These are phyloP conservation scores for Chloropsis hardwickii DNA, from an alignment of 2,113 vertebrate genomes.

Conservation along the genomic window DNA sequence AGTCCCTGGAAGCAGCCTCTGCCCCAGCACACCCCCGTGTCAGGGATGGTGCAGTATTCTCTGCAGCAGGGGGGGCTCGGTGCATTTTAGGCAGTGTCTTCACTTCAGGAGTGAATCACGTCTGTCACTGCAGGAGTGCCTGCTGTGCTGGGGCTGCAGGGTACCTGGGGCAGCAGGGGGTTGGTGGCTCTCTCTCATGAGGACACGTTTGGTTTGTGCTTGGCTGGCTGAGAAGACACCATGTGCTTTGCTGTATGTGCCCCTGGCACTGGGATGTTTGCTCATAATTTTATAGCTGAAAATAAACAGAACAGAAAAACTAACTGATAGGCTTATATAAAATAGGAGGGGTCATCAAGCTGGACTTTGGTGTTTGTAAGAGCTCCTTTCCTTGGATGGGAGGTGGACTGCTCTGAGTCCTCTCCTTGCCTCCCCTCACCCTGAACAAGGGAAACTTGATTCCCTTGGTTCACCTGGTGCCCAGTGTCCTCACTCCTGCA, in stretches of 20 bases:
- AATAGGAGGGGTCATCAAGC: not conserved
- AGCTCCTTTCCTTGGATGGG: not conserved
- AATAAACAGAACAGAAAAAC: not conserved
- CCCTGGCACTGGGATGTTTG: not conserved
- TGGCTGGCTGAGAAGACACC: not conserved
- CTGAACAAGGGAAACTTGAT: not conserved
- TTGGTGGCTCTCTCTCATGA: not conserved
- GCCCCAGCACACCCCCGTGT: not conserved
- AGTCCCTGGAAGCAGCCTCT: not conserved
- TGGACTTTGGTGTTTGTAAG: not conserved
- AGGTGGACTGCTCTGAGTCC: not conserved
- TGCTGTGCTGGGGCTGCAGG: not conserved
- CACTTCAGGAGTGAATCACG: not conserved
- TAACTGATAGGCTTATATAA: not conserved
- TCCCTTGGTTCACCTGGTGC: not conserved
- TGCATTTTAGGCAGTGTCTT: not conserved
- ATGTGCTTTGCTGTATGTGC: rapidly evolving
- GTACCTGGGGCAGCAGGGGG: not conserved
- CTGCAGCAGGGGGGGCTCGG: not conserved
- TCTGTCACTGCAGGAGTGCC: not conserved
- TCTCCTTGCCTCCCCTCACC: not conserved
- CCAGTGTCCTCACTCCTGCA: rapidly evolving
- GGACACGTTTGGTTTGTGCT: not conserved
- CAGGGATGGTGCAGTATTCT: rapidly evolving
- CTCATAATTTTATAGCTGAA: not conserved